These are phyloP conservation scores for Lithosia quadra DNA, from an alignment of 2,888 invertebrate species.

Conservation along the genomic window DNA sequence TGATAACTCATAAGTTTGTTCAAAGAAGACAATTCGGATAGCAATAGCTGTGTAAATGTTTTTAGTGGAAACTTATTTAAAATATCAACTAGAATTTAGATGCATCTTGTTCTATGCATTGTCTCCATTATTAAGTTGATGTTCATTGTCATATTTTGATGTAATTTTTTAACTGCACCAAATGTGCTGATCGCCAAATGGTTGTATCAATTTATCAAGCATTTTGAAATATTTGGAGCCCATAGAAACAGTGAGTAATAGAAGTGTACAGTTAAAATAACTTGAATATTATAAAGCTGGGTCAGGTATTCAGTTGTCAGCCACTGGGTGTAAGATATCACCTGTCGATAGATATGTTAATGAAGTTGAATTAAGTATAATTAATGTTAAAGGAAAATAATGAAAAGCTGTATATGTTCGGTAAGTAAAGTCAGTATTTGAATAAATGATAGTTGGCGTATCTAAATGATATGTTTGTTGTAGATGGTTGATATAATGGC, in stretches of 20 bases:
- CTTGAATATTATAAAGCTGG: constrained; percentile 46
- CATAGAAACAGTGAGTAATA: constrained; percentile 32
- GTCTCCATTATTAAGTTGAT: background rate
- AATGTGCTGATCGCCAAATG: background rate
- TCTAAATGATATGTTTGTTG: constrained; percentile 16
- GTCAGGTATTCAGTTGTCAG: constrained; percentile 53
- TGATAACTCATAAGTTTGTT: background rate
- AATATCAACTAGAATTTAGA: background rate
- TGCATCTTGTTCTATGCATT: background rate
- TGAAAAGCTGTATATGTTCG: constrained; percentile 29
- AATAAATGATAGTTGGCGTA: constrained; percentile 23
- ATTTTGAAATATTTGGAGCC: constrained; percentile 34
- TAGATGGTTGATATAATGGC: constrained; percentile 19
- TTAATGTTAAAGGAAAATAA: constrained; percentile 24
- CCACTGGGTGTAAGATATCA: constrained; percentile 34
- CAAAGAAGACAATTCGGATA: background rate
- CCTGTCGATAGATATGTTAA: constrained; percentile 32
- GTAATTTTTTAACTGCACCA: background rate
- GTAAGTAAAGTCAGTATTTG: constrained; percentile 24
- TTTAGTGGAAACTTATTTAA: background rate
- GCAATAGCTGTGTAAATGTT: constrained; percentile 2
- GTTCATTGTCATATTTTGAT: constrained; percentile 7
- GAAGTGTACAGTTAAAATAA: constrained; percentile 51
- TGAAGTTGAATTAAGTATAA: constrained; percentile 23
- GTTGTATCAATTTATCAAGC: constrained; percentile 1